A percentile compares a stretch with the other conserved stretches of the same genome.
Conservation (phyloP, 1,140 invertebrate species). For the Diachasmimorpha longicaudata region DNA sequence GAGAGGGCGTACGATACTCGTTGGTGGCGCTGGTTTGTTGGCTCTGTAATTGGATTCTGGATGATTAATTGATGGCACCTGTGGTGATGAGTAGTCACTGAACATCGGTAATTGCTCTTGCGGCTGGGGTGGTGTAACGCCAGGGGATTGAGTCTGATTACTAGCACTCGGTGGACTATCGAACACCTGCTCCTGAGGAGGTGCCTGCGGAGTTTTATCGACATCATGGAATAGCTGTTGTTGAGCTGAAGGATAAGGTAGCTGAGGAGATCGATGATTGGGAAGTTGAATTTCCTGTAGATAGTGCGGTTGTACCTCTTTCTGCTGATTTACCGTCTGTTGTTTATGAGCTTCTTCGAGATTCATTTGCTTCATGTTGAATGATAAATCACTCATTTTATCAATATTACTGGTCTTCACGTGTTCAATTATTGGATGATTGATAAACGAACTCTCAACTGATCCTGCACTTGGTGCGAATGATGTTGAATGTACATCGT, state of each 20-base stretch:
- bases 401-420: neutral
- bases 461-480: neutral
- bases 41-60: neutral
- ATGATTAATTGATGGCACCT: neutral
- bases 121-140: neutral
- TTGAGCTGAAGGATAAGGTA: neutral
- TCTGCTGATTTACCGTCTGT: no score
- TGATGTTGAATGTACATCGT: neutral
- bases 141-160: no score
- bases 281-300: neutral
- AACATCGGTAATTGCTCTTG: neutral
- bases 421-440: neutral
- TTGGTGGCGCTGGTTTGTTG: no score
- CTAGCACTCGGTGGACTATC: neutral
- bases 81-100: neutral
- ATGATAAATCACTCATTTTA: conserved; percentile 8
- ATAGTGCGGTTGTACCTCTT: no score
- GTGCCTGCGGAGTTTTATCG: neutral
- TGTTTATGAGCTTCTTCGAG: conserved; percentile 26
- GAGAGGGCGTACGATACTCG: neutral
- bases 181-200: neutral
- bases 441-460: neutral
- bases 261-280: neutral
- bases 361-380: conserved; percentile 18
- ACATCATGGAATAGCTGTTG: neutral